Evolutionary conservation across 23 tunicate species (phyloP), one percentile per base, ranked within the genome.

Genomic region (Halocynthia roretzi): DNA sequence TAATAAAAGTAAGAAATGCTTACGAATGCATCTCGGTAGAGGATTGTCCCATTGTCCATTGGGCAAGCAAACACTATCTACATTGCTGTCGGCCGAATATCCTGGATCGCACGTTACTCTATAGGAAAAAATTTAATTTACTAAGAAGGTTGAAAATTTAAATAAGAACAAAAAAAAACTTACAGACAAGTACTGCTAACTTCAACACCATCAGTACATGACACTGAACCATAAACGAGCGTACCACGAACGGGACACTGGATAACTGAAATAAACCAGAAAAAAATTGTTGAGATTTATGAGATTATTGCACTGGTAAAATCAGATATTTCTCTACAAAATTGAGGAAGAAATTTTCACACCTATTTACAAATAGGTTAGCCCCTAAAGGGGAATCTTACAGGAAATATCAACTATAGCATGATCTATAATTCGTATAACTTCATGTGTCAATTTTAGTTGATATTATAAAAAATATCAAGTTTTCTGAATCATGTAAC

Each of bases 21-120:
- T 71, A 81, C 78, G 73, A 8, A 11, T 18, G 62, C 90, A 85
- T 48, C 67, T 51, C 7, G 90, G 90, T 54, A 82, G 75, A 6
- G 81, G 67, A 54, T 53, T 22, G 65, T 64, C 56, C 90, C 90
- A 85, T 20, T 12, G 65, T 51, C 84, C 90, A 10, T 62, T 74
- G n/a, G 10, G 10, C 56, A 74, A 54, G 21, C 78, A 74, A 7
- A 22, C 19, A 54, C 78, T 74, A n/a, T 54, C 22, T 8, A 64
- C 17, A 8, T 2, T 31, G 15, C 78, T 64, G 31, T 48, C 10
- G 48, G 31, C 5, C 9, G 48, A 48, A 65, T 65, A 65, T 10
- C 19, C 70, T 8, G 48, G 22, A 8, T 15, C 44, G 44, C 44
- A 31, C 4, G 44, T 31, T 31, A 31, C 44, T 31, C 44, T 31